These are phyloP conservation scores for Etheostoma nigrum DNA, from an alignment of 2,797 vertebrate species.

Conservation along the genomic window DNA sequence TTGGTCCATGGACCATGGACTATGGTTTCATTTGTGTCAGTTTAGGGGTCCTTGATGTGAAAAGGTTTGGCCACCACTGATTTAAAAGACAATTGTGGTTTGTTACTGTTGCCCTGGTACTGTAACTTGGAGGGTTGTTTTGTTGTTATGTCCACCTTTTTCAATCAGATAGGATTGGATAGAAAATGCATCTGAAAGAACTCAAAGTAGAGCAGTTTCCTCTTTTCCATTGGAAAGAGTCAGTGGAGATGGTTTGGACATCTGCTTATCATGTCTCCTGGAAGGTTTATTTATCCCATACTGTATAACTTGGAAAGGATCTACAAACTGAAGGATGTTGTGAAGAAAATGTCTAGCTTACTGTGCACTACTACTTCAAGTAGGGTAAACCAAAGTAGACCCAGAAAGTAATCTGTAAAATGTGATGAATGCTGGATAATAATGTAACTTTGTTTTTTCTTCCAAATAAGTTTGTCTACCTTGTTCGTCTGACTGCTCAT, in stretches of 20 bases:
- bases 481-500: not conserved
- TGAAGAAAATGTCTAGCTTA: not conserved
- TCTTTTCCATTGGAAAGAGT: not conserved
- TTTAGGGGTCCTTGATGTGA: too few species aligned
- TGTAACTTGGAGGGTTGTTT: too few species aligned
- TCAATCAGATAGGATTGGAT: too few species aligned
- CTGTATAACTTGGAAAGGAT: not conserved
- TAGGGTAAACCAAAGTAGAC: not conserved
- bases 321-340: not conserved
- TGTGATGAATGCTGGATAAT: not conserved
- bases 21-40: too few species aligned
- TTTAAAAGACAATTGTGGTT: too few species aligned
- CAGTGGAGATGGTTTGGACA: not conserved
- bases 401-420: not conserved
- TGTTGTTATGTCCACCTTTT: not conserved
- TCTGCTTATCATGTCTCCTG: not conserved
- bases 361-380: not conserved
- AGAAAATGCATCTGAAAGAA: too few species aligned
- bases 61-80: too few species aligned
- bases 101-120: too few species aligned
- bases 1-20: too few species aligned
- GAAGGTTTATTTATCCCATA: not conserved
- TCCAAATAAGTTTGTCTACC: not conserved
- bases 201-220: not conserved
- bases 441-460: not conserved